Percentiles rank a stretch among this genome's conserved stretches.
These are phyloP conservation scores for Orthonychiurus folsomi DNA, from an alignment of 2,888 invertebrate species.

Conservation along the genomic window DNA sequence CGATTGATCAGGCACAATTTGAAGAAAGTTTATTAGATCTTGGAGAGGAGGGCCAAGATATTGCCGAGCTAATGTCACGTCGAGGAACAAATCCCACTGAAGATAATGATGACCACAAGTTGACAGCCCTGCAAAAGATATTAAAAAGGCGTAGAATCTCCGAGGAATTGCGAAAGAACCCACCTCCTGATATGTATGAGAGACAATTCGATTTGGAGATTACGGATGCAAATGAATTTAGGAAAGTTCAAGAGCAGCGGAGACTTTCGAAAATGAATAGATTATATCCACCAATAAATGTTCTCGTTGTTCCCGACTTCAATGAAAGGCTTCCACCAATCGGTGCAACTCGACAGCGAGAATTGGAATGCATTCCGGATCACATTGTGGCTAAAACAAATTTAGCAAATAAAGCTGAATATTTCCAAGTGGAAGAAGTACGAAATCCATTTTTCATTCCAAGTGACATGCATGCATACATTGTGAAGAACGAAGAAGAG, in stretches of 20 bases:
- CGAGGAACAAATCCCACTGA: too few species aligned
- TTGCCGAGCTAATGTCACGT: too few species aligned
- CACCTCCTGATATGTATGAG: background rate
- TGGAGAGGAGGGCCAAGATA: too few species aligned
- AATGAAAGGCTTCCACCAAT: background rate
- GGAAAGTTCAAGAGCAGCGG: background rate
- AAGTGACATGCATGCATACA: constrained; percentile 28
- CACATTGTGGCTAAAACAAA: background rate
- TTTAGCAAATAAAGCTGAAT: constrained; percentile 22
- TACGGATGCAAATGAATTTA: background rate
- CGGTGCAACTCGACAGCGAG: background rate
- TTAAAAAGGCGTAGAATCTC: background rate
- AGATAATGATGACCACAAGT: too few species aligned
- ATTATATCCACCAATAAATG: background rate
- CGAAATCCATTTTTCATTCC: constrained; percentile 36
- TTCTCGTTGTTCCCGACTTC: background rate
- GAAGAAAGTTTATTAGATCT: too few species aligned
- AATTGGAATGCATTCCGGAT: background rate
- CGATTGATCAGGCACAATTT: too few species aligned
- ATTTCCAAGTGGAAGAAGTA: constrained; percentile 30
- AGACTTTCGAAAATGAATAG: background rate
- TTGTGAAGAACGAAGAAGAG: constrained; percentile 23
- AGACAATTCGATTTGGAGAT: background rate
- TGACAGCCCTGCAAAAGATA: too few species aligned
- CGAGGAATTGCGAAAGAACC: background rate